A percentile compares a stretch with the other conserved stretches of the same genome.
Evolutionary conservation across 2,888 invertebrate genomes (phyloP).

Genomic region (Stenoptilia bipunctidactyla): DNA sequence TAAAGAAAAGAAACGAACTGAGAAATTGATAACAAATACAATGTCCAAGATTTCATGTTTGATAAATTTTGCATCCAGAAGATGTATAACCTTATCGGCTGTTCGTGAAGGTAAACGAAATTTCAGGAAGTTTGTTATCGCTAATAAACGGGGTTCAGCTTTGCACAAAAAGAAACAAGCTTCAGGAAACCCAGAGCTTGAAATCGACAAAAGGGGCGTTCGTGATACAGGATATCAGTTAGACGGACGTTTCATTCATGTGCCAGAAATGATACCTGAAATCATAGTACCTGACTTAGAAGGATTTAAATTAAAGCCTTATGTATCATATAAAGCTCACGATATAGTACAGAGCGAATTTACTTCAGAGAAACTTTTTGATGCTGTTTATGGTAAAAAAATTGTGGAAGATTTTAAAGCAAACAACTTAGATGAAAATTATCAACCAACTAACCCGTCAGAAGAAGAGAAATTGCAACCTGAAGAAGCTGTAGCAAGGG

Average conservation of each 20-base stretch:
- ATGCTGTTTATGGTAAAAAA: conserved; percentile 84
- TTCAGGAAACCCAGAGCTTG: conserved; percentile 73
- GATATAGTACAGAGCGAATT: conserved; percentile 85
- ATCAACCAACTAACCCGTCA: conserved; percentile 79
- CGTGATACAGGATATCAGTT: conserved; percentile 72
- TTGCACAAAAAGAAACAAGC: conserved; percentile 73
- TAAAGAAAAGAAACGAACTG: too few relatives aligned
- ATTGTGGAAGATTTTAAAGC: conserved; percentile 81
- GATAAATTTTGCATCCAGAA: conserved; percentile 38
- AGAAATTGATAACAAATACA: too few relatives aligned
- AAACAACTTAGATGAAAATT: conserved; percentile 77
- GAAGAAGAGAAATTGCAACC: conserved; percentile 78
- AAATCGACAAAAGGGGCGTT: conserved; percentile 79
- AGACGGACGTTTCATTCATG: conserved; percentile 67
- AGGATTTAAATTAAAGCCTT: conserved; percentile 89
- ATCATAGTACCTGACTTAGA: conserved; percentile 91
- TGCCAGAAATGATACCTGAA: conserved; percentile 93
- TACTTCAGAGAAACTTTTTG: conserved; percentile 85
- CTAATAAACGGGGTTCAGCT: conserved; percentile 81
- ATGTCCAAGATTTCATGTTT: conserved; percentile 48
- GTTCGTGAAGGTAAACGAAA: conserved; percentile 79
- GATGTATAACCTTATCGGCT: conserved; percentile 44
- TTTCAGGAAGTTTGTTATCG: conserved; percentile 83
- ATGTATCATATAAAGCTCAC: conserved; percentile 88
- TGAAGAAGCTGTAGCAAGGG: conserved; percentile 77